Base-by-base conservation (phyloP, 2,888 invertebrate genomes). In the Zygaena filipendulae region DNA sequence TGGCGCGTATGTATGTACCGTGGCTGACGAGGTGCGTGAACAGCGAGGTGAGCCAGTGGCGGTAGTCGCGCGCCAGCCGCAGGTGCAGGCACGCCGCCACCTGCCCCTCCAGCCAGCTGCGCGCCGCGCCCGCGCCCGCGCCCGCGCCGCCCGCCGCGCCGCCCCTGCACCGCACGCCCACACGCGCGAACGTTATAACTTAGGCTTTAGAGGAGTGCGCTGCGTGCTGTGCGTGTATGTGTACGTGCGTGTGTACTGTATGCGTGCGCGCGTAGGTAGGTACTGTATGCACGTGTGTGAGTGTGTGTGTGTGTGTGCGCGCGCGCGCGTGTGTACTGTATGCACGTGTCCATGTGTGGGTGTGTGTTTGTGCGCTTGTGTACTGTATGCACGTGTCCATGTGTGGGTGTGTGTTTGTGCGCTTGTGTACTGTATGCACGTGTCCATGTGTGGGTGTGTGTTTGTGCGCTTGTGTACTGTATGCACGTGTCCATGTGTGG, bases 31-130 rank as follows among this genome's bases (percentile, higher is more conserved):
- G 67, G 43, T 85, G 84, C 32, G 75, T 61, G 36, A 84, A 81
- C 1, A 82, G 72, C 19, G 81, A 58, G 0, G 77, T 47, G 36
- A 91, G 55, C 92, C 92, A 93, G 63, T 90, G 88, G 9, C 84
- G 79, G 60, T 91, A 93, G 67, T 94, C 93, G 2, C 77, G 59
- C 0, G 85, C 54, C 3, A 91, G 90, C 6, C 86, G 82, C 30
- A 94, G 74, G 27, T 87, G 85, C 27, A 84, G 74, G 32, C 90
- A 85, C 28, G 87, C 82, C 13, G 88, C 81, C 32, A 92, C 71
- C 57, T 92, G 92, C 41, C 86, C 84, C 59, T 94, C 93, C 21
- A 90, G 68, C 69, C 84, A 85, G 40, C 83, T 83, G 33, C 83
- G 67, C 0, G 77, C 77, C 19, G 84, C 84, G 22, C 77, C 81